Evolutionary conservation across 2,797 vertebrate genomes (phyloP).

Genomic region (Argentina silus): DNA sequence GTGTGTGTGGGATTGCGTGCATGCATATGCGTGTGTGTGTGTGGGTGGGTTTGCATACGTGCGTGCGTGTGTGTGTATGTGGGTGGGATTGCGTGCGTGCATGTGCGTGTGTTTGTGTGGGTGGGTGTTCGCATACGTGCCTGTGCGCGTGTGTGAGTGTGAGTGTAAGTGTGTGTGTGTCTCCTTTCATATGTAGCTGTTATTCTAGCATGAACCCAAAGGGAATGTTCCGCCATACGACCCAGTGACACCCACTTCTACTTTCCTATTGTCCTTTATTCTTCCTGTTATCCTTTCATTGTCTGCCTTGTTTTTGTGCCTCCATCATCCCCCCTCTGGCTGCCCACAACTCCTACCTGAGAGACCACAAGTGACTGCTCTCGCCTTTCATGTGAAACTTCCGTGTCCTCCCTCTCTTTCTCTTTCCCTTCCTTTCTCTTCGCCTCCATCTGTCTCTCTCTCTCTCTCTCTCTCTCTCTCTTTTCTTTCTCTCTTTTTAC

Average conservation of each 20-base stretch:
- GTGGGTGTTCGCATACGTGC: not conserved
- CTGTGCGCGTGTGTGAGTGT: conserved; percentile 7
- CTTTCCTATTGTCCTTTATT: conserved; percentile 22
- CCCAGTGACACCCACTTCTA: conserved; percentile 55
- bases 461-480: not conserved
- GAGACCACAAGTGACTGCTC: conserved; percentile 53
- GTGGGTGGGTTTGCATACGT: not conserved
- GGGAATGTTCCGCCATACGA: conserved; percentile 59
- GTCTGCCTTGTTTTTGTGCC: conserved; percentile 31
- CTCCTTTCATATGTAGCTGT: conserved; percentile 45
- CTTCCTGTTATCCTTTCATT: conserved; percentile 40
- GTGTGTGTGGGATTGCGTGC: conserved; percentile 36
- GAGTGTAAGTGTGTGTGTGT: not conserved
- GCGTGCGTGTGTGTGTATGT: conserved; percentile 40
- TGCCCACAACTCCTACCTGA: conserved; percentile 64
- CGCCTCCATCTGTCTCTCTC: conserved; percentile 69
- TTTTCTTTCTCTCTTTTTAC: not conserved
- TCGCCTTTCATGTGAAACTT: conserved; percentile 60
- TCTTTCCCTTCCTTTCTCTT: conserved; percentile 28
- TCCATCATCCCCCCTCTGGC: conserved; percentile 9
- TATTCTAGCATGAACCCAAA: conserved; percentile 52
- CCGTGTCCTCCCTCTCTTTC: conserved; percentile 42
- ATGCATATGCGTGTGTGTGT: not conserved
- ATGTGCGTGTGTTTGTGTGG: no score
- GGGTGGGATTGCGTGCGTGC: conserved; percentile 32